Evolutionary conservation across 1,140 invertebrate genomes (phyloP).

Genomic region (Phortica variegata): DNA sequence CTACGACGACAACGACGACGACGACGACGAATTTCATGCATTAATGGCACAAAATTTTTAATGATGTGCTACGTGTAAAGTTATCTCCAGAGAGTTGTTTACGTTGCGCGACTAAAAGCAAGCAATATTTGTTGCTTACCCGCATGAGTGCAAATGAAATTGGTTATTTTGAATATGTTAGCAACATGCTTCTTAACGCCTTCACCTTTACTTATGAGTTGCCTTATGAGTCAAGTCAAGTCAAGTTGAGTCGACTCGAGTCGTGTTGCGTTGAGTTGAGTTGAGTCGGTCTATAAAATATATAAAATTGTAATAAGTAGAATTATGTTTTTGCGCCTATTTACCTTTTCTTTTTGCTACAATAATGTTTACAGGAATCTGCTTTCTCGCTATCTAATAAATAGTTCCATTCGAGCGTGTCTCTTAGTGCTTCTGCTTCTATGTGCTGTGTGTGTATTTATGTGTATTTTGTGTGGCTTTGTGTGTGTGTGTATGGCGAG

Average conservation of each 20-base stretch:
- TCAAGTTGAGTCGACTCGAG: too few species aligned
- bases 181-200: too few species aligned
- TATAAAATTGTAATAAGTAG: constrained; percentile 51
- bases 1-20: too few species aligned
- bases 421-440: constrained; percentile 33
- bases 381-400: constrained; percentile 26
- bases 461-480: constrained; percentile 24
- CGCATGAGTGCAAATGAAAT: constrained; percentile 31
- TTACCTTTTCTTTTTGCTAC: constrained; percentile 35
- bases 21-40: constrained; percentile 32
- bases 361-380: too few species aligned
- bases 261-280: too few species aligned
- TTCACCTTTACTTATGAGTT: too few species aligned
- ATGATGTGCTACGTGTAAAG: constrained; percentile 53
- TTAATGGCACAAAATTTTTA: constrained; percentile 53
- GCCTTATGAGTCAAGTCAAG: too few species aligned
- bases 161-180: constrained; percentile 53
- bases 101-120: constrained; percentile 29
- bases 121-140: constrained; percentile 12
- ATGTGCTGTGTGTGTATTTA: constrained; percentile 12
- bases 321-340: constrained; percentile 33
- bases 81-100: constrained; percentile 45
- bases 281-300: constrained; percentile 17
- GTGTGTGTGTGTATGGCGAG: constrained; percentile 16
- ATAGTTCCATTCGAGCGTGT: too few species aligned